Base-by-base conservation (phyloP, 2,888 invertebrate species). In the Calephelis perditalis region DNA sequence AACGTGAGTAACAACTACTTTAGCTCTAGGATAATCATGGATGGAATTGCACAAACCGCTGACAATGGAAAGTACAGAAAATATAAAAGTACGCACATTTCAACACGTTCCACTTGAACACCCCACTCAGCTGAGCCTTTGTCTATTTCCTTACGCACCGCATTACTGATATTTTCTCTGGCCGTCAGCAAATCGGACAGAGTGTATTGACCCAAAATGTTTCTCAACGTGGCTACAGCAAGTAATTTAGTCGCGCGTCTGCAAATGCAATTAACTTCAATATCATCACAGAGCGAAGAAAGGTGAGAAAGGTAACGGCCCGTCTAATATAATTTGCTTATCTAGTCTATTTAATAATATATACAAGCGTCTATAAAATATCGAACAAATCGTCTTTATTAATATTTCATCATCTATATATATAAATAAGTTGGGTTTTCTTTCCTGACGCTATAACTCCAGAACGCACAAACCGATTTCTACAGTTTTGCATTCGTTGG, bases 131-230 rank as follows among this genome's bases (percentile, higher is more conserved):
- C 71, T 1, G 92, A 91, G 1, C 88, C 90, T 67, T 83, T 88
- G 64, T 91, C 91, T 62, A 92, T 81, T 63, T 83, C 84, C 56
- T 69, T 71, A 72, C 90, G 91, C 83, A 94, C 92, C 7, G 82
- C 78, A 59, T 79, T 79, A 59, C 92, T 92, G 68, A 94, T 92
- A 12, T 83, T 78, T 71, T 93, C 93, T 60, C 94, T 81, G 69
- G 92, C 93, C 44, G 92, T 88, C 15, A 94, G 81, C 63, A 94
- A 86, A 70, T 94, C 93, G 8, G 92, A 81, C 63, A 94, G 78
- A 66, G 92, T 92, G 69, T 92, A 91, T 44, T 92, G 93, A 52
- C 94, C 94, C 61, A 94, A 82, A 71, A 93, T 92, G 74, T 93
- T 94, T 68, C 92, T 82, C 59, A 91, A 74, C 43, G 81, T 81